Evolutionary conservation across 2,888 invertebrate species (phyloP).

Genomic region (Cerastis rubricosa): DNA sequence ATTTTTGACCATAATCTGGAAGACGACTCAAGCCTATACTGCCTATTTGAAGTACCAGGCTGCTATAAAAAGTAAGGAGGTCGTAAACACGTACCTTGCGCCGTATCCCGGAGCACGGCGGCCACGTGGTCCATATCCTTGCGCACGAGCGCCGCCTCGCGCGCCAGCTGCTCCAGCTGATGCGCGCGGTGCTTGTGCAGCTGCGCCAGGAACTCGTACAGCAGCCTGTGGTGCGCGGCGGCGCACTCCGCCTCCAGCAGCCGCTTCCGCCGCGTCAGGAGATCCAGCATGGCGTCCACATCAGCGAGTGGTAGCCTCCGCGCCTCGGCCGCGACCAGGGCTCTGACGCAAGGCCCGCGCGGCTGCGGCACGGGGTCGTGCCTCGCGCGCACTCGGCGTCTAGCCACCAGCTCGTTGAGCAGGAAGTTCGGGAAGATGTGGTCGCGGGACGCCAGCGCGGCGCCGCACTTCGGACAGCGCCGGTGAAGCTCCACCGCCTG

Average conservation of each 20-base stretch:
- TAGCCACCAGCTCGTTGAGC: slow-evolving; percentile 93
- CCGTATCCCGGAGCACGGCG: slow-evolving; percentile 84
- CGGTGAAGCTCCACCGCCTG: slow-evolving; percentile 94
- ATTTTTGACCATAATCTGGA: background rate
- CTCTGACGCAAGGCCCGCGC: slow-evolving; percentile 81
- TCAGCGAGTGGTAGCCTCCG: slow-evolving; percentile 94
- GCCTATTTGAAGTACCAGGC: background rate
- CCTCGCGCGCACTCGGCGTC: slow-evolving; percentile 86
- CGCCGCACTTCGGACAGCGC: slow-evolving; percentile 96
- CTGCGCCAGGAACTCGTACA: slow-evolving; percentile 96
- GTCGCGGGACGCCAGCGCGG: slow-evolving; percentile 92
- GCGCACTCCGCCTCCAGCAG: slow-evolving; percentile 95
- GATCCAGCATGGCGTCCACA: slow-evolving; percentile 95
- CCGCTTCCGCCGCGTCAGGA: slow-evolving; percentile 94
- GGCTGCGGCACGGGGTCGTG: slow-evolving; percentile 40
- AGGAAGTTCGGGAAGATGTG: slow-evolving; percentile 96
- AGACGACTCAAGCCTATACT: background rate
- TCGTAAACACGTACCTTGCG: slow-evolving; percentile 20
- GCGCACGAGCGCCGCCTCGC: slow-evolving; percentile 94
- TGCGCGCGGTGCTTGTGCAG: slow-evolving; percentile 92
- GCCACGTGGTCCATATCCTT: slow-evolving; percentile 91
- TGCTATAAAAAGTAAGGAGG: background rate
- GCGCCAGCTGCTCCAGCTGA: slow-evolving; percentile 90
- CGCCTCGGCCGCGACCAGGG: slow-evolving; percentile 93
- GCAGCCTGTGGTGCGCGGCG: slow-evolving; percentile 94